Percentiles rank a stretch among this genome's conserved stretches.
Evolutionary conservation across 2,797 vertebrate species (phyloP).

Genomic region (Muraenolepis orangiensis): DNA sequence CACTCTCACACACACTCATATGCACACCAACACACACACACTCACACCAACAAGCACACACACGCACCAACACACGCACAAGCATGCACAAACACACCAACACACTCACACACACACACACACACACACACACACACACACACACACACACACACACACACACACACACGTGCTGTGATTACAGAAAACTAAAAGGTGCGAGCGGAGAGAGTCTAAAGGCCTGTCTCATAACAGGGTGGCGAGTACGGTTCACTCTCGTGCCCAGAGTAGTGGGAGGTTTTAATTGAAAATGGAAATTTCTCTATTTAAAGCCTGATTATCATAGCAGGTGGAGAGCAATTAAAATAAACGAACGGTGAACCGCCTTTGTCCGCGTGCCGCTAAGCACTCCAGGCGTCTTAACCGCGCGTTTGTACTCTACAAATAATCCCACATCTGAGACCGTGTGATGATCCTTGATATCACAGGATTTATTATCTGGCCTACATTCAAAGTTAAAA

Average conservation of each 20-base stretch:
- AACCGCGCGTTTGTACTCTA: conserved; percentile 32
- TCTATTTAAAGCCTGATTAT: conserved; percentile 69
- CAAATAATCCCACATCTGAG: conserved; percentile 37
- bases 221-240: conserved; percentile 38
- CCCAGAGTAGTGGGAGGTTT: conserved; percentile 43
- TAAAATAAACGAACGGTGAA: conserved; percentile 71
- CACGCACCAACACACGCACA: no score
- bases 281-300: conserved; percentile 77
- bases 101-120: no score
- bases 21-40: no score
- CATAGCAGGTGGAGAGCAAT: conserved; percentile 71
- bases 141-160: no score
- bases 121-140: no score
- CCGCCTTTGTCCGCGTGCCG: conserved; percentile 42
- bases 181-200: no score
- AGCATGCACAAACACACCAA: no score
- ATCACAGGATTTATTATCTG: conserved; percentile 45
- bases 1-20: no score
- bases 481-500: conserved; percentile 44
- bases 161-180: no score
- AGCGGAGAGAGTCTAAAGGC: conserved; percentile 23
- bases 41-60: no score
- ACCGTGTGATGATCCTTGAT: conserved; percentile 14
- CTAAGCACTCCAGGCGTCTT: conserved; percentile 48
- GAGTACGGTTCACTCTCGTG: conserved; percentile 45